Evolutionary conservation across 2,888 invertebrate genomes (phyloP).

Genomic region (Euproctis similis): DNA sequence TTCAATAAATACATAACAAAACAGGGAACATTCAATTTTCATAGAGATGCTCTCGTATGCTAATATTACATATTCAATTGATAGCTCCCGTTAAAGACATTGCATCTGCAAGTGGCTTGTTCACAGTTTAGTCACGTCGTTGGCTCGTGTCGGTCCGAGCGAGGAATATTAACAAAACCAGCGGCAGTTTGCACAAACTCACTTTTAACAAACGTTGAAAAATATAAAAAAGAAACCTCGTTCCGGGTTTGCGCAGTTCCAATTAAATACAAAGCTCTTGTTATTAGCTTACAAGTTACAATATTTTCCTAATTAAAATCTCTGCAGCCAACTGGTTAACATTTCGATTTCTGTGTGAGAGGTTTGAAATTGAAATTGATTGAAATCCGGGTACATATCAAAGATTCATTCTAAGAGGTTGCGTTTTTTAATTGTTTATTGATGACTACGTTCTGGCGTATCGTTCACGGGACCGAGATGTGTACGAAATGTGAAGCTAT

Average conservation of each 20-base stretch:
- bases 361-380: too few species aligned
- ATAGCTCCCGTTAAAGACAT: slow-evolving; percentile 59
- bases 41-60: slow-evolving; percentile 31
- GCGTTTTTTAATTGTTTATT: too few species aligned
- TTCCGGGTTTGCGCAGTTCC: slow-evolving; percentile 23
- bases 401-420: too few species aligned
- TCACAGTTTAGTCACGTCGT: slow-evolving; percentile 28
- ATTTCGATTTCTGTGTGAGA: too few species aligned
- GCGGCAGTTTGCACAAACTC: slow-evolving; percentile 38
- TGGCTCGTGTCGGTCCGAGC: slow-evolving; percentile 32
- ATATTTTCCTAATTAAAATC: too few species aligned
- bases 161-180: slow-evolving; percentile 46
- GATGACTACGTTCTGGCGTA: too few species aligned
- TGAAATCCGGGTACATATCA: too few species aligned
- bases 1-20: neutral
- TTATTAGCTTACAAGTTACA: too few species aligned
- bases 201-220: slow-evolving; percentile 49
- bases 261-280: slow-evolving; percentile 32
- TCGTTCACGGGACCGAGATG: too few species aligned
- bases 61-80: slow-evolving; percentile 57
- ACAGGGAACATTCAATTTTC: slow-evolving; percentile 18
- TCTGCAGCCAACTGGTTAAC: too few species aligned
- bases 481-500: too few species aligned
- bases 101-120: slow-evolving; percentile 36
- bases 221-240: slow-evolving; percentile 43